A percentile compares a stretch with the other conserved stretches of the same genome.
Conservation (phyloP, 2,113 vertebrate genomes). For the Ancistrus triradiatus region DNA sequence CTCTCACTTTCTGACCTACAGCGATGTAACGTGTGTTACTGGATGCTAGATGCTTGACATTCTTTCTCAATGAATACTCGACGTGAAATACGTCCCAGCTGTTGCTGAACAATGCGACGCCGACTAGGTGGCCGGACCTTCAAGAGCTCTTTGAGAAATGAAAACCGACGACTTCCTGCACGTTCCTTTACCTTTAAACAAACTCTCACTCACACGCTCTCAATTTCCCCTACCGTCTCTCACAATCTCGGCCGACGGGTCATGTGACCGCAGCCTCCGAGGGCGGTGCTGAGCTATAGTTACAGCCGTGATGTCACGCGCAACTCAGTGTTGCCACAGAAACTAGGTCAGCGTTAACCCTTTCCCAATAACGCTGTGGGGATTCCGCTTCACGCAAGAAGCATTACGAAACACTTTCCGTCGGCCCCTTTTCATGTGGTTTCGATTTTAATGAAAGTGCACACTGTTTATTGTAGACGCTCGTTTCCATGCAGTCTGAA, state of each 20-base stretch:
- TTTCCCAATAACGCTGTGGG: conserved; percentile 44
- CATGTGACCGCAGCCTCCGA: conserved; percentile 56
- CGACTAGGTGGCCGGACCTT: not conserved
- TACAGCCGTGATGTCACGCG: conserved; percentile 67
- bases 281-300: conserved; percentile 61
- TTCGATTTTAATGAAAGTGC: too few species aligned
- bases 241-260: conserved; percentile 37
- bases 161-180: conserved; percentile 58
- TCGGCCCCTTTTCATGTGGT: conserved; percentile 23
- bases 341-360: conserved; percentile 72
- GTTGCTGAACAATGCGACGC: too few species aligned
- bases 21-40: too few species aligned
- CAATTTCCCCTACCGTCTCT: conserved; percentile 35
- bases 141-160: conserved; percentile 28
- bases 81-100: too few species aligned
- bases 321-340: conserved; percentile 67
- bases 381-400: conserved; percentile 48
- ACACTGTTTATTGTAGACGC: too few species aligned
- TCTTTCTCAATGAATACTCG: too few species aligned
- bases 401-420: conserved; percentile 38
- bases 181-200: conserved; percentile 38
- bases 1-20: too few species aligned
- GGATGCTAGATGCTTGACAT: too few species aligned
- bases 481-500: not conserved
- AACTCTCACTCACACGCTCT: not conserved